These are phyloP conservation scores for Myrmophylax atrothorax DNA, from an alignment of 2,113 vertebrate genomes.

Conservation along the genomic window DNA sequence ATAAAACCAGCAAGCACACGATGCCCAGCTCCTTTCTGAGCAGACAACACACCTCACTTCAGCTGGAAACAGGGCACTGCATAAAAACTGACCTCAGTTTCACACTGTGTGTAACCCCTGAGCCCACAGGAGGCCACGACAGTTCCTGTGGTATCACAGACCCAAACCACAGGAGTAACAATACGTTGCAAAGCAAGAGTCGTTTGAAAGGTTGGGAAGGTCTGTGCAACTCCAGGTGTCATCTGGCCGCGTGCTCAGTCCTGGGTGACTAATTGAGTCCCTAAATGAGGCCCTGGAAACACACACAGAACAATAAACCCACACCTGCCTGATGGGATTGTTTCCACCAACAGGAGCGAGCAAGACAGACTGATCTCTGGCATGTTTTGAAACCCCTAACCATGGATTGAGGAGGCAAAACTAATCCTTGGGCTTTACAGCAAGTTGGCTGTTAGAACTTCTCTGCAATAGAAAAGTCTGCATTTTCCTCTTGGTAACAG, in stretches of 20 bases:
- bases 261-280: not conserved
- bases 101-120: accelerated
- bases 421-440: too few species aligned
- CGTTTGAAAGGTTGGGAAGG: not conserved
- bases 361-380: not conserved
- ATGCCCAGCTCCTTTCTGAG: not conserved
- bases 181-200: not conserved
- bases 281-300: not conserved
- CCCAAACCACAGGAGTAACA: not conserved
- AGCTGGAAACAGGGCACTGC: not conserved
- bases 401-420: not conserved
- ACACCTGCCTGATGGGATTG: not conserved
- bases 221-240: not conserved
- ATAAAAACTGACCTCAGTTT: not conserved
- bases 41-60: accelerated
- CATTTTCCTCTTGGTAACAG: not conserved
- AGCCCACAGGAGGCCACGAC: not conserved
- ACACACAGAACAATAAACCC: not conserved
- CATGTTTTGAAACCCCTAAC: not conserved
- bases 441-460: not conserved
- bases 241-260: not conserved
- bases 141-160: not conserved
- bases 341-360: not conserved
- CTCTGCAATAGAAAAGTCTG: not conserved
- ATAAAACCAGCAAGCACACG: not conserved